Conservation (phyloP, 2,797 vertebrate species). For the Enteromius unitaeniatus region DNA sequence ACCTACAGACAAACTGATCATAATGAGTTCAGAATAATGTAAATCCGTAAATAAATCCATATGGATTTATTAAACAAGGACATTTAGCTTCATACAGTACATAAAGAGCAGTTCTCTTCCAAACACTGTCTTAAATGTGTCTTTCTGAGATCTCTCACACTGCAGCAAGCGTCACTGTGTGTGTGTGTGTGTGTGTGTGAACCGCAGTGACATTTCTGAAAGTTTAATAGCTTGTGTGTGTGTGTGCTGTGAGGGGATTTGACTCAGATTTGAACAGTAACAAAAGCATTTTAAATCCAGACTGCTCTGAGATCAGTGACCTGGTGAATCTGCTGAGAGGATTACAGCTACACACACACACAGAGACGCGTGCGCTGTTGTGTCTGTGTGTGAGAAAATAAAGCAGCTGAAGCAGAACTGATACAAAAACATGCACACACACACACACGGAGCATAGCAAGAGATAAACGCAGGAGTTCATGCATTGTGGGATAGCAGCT, state of each 20-base stretch:
- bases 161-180: neutral
- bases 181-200: slow-evolving; percentile 4
- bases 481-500: neutral
- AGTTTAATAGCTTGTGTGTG: slow-evolving; percentile 10
- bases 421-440: slow-evolving; percentile 10
- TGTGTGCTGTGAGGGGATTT: slow-evolving; percentile 22
- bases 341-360: slow-evolving; percentile 10
- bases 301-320: slow-evolving; percentile 31
- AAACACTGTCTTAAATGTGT: neutral
- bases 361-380: neutral
- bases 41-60: neutral
- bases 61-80: neutral
- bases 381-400: slow-evolving; percentile 15
- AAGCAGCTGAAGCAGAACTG: slow-evolving; percentile 12
- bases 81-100: neutral
- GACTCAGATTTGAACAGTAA: slow-evolving; percentile 27
- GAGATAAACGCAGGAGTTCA: neutral
- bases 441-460: neutral
- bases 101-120: neutral
- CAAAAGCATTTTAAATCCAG: slow-evolving; percentile 41
- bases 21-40: neutral
- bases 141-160: neutral
- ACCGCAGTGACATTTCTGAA: slow-evolving; percentile 11
- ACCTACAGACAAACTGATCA: neutral
- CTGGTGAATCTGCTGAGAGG: slow-evolving; percentile 25